phyloP scores from a whole-genome alignment of 2,113 vertebrate species.

The Charina bottae region DNA sequence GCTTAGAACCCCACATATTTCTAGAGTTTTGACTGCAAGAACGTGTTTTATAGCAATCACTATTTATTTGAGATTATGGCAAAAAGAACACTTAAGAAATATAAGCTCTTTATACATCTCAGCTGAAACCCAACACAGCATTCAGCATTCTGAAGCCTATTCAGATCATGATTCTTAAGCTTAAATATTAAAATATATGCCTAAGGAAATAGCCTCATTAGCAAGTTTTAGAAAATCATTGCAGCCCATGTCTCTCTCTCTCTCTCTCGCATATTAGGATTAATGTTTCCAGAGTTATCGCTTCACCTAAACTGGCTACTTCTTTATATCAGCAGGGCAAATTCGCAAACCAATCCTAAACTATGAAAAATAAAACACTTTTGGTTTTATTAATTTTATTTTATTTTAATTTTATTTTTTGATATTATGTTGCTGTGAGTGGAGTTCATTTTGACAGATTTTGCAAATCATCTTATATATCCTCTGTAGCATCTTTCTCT shows the following conservation, averaged over 20 bases:
- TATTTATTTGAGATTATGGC: neutral
- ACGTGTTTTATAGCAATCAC: neutral
- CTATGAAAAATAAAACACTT: neutral
- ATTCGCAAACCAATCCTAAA: neutral
- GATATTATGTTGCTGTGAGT: neutral
- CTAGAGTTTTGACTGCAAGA: neutral
- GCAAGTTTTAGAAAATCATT: neutral
- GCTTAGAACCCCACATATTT: neutral
- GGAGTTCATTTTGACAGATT: neutral
- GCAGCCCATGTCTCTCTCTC: neutral
- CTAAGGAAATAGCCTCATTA: neutral
- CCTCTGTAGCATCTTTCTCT: neutral
- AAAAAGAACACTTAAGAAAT: constrained; percentile 7
- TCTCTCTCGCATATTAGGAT: neutral
- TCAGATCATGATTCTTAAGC: neutral
- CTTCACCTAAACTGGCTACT: neutral
- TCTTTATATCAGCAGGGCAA: neutral
- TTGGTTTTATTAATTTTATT: neutral
- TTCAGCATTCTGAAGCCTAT: neutral
- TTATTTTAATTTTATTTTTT: too few relatives aligned
- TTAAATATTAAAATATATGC: neutral
- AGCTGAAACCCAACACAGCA: neutral
- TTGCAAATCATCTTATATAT: neutral
- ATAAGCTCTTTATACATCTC: neutral
- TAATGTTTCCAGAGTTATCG: neutral